A percentile compares a stretch with the other conserved stretches of the same genome.
Conservation (phyloP, 1,140 invertebrate species). For the Drosophila guanche region DNA sequence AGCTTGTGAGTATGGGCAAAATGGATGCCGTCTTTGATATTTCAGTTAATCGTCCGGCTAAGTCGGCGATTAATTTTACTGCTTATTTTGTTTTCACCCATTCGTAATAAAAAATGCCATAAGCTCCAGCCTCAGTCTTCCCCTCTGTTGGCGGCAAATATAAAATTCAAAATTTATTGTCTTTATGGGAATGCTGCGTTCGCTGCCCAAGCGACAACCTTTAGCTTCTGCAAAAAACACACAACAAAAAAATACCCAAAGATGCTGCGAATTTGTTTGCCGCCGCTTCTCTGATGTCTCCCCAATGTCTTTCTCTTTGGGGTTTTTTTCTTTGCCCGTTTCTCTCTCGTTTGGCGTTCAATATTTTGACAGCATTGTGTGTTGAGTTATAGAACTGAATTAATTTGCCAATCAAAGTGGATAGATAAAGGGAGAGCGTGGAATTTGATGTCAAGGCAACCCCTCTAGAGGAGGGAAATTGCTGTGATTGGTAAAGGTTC, state of each 20-base stretch:
- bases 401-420: conserved; percentile 58
- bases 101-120: conserved; percentile 65
- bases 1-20: conserved; percentile 28
- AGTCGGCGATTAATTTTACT: conserved; percentile 78
- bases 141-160: conserved; percentile 46
- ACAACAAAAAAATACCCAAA: background rate
- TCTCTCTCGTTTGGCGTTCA: conserved; percentile 70
- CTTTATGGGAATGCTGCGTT: conserved; percentile 45
- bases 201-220: conserved; percentile 46
- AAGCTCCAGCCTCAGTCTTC: conserved; percentile 21
- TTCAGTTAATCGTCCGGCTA: conserved; percentile 53
- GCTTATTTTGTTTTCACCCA: conserved; percentile 77
- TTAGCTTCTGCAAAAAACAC: conserved; percentile 56
- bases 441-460: conserved; percentile 10
- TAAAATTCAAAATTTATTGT: conserved; percentile 81
- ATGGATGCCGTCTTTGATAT: conserved; percentile 62
- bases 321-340: conserved; percentile 13
- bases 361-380: conserved; percentile 81
- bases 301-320: conserved; percentile 19
- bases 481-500: conserved; percentile 41
- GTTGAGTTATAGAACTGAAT: conserved; percentile 78
- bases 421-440: conserved; percentile 10
- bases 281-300: conserved; percentile 33
- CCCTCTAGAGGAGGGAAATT: background rate
- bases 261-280: conserved; percentile 34